A percentile compares a stretch with the other conserved stretches of the same genome.
Conservation (phyloP, 2,888 invertebrate species). For the Phrixothrix hirtus region DNA sequence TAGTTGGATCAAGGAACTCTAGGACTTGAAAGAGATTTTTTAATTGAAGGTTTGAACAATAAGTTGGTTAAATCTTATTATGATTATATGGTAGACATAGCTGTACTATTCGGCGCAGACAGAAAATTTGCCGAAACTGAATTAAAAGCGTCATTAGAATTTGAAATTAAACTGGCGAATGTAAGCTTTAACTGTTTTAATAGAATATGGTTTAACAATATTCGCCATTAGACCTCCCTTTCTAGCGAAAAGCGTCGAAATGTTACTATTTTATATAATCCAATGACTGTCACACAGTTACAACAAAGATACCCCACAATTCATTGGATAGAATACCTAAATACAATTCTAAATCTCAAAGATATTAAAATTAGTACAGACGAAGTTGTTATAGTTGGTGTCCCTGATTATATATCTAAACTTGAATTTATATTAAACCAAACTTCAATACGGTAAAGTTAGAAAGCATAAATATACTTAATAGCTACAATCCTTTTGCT, state of each 20-base stretch:
- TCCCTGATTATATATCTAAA: constrained; percentile 76
- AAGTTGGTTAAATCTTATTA: constrained; percentile 84
- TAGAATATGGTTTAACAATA: not conserved
- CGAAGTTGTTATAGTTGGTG: constrained; percentile 82
- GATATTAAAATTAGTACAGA: constrained; percentile 64
- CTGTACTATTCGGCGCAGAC: constrained; percentile 84
- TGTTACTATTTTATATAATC: constrained; percentile 88
- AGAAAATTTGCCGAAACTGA: constrained; percentile 68
- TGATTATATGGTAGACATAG: constrained; percentile 85
- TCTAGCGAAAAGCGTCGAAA: constrained; percentile 60
- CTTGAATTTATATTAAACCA: constrained; percentile 64
- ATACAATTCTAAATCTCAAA: constrained; percentile 69
- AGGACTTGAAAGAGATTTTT: constrained; percentile 82
- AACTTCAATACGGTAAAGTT: constrained; percentile 58
- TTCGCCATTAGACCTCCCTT: not conserved
- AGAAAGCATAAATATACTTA: not conserved
- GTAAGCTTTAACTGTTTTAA: constrained; percentile 61
- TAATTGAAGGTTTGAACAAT: constrained; percentile 79
- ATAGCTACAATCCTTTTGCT: not conserved
- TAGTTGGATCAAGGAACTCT: constrained; percentile 87
- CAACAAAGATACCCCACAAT: constrained; percentile 74
- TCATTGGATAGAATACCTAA: constrained; percentile 83
- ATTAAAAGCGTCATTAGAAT: constrained; percentile 76
- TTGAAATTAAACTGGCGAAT: constrained; percentile 89
- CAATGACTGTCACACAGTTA: constrained; percentile 78